Evolutionary conservation across 2,888 invertebrate species (phyloP).

Genomic region (Caenorhabditis drosophilae): DNA sequence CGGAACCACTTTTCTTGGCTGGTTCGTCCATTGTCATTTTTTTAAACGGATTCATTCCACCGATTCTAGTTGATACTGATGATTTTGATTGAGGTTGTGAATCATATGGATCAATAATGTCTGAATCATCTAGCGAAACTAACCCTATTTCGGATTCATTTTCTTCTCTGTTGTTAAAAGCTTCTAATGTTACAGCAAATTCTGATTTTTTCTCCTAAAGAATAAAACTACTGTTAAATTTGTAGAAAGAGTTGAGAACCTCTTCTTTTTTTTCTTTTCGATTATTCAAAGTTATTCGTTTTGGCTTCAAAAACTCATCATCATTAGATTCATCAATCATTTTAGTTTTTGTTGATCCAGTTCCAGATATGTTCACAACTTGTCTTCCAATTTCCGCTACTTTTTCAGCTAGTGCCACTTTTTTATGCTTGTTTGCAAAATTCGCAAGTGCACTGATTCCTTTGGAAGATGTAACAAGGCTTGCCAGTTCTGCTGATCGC

Average conservation of each 20-base stretch:
- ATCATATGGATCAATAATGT: slow-evolving; percentile 1
- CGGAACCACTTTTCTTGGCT: background rate
- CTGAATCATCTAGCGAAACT: no score
- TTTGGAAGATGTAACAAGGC: slow-evolving; percentile 36
- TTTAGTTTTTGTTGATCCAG: no score
- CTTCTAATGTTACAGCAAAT: background rate
- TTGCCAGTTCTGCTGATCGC: slow-evolving; percentile 55
- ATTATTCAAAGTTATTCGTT: background rate
- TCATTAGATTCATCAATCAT: no score
- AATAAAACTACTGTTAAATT: background rate
- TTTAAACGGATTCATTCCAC: slow-evolving; percentile 24
- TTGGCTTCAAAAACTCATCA: slow-evolving; percentile 1
- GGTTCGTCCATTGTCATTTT: background rate
- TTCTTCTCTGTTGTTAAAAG: background rate
- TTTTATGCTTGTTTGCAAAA: slow-evolving; percentile 53
- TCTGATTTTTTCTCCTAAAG: background rate
- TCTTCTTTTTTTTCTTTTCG: slow-evolving; percentile 1
- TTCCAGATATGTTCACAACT: no score
- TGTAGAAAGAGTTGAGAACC: no score
- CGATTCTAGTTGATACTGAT: slow-evolving; percentile 7
- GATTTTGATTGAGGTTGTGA: slow-evolving; percentile 14
- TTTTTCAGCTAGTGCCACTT: slow-evolving; percentile 52
- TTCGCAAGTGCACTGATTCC: slow-evolving; percentile 46
- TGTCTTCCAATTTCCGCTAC: slow-evolving; percentile 40
- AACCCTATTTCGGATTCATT: background rate